These are phyloP conservation scores for Diuraphis noxia DNA, from an alignment of 1,140 invertebrate genomes.

Conservation along the genomic window DNA sequence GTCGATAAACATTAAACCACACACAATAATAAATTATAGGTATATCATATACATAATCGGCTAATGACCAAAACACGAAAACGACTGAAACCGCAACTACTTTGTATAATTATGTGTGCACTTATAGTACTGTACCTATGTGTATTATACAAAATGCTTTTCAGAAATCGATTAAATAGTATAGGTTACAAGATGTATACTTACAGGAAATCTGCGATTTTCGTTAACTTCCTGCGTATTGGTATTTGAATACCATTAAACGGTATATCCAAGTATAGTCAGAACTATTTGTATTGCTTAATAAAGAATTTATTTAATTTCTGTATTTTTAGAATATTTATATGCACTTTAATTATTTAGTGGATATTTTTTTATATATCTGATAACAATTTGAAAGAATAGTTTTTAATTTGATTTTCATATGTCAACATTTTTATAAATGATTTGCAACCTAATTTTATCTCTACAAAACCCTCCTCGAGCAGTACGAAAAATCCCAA, in stretches of 20 bases:
- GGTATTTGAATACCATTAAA: neutral
- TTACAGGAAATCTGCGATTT: neutral
- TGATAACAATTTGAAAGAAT: too few relatives aligned
- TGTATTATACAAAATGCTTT: neutral
- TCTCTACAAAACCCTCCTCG: neutral
- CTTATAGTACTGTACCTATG: neutral
- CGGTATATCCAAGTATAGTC: neutral
- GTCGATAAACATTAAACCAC: neutral
- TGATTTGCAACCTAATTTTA: too few relatives aligned
- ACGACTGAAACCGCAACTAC: neutral
- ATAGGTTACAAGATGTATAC: neutral
- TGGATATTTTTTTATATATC: too few relatives aligned
- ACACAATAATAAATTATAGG: neutral
- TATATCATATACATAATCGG: neutral
- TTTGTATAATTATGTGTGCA: neutral
- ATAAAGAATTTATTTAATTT: too few relatives aligned
- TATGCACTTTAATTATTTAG: too few relatives aligned
- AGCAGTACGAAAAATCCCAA: neutral
- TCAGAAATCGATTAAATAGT: neutral
- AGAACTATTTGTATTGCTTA: too few relatives aligned
- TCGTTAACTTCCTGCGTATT: neutral
- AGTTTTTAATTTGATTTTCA: too few relatives aligned
- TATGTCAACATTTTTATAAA: too few relatives aligned
- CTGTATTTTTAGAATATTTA: too few relatives aligned
- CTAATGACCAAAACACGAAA: neutral